A percentile compares a stretch with the other conserved stretches of the same genome.
Evolutionary conservation across 2,888 invertebrate species (phyloP).

Genomic region (Stenchaetothrips biformis): DNA sequence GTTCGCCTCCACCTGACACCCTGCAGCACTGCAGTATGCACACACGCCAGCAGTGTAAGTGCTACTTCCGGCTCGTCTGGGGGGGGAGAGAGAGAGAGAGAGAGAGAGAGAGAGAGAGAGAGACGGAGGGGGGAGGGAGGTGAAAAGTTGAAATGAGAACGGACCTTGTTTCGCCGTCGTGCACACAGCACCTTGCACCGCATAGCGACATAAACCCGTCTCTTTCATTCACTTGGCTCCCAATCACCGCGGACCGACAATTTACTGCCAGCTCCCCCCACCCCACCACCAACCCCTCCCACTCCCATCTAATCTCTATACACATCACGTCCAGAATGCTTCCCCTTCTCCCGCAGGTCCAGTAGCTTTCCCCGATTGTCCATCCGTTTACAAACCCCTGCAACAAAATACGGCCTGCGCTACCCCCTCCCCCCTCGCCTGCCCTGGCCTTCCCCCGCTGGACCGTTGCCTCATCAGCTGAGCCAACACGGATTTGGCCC

Average conservation of each 20-base stretch:
- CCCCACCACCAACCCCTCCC: background rate
- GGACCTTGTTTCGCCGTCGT: no score
- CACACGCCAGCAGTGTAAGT: no score
- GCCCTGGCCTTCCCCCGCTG: background rate
- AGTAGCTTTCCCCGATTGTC: slow-evolving; percentile 11
- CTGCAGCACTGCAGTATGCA: no score
- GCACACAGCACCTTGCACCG: no score
- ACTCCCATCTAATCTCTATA: slow-evolving; percentile 13
- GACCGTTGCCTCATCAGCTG: background rate
- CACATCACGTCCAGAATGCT: background rate
- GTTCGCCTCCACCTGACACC: no score
- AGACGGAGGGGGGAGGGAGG: slow-evolving; percentile 8
- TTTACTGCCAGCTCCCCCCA: background rate
- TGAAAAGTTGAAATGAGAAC: no score
- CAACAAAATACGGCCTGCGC: background rate
- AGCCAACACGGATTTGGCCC: slow-evolving; percentile 15
- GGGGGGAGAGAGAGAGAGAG: slow-evolving; percentile 28
- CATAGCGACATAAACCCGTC: slow-evolving; percentile 26
- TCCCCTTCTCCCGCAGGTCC: background rate
- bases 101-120: slow-evolving; percentile 18
- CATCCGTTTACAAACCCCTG: slow-evolving; percentile 11
- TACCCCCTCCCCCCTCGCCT: background rate
- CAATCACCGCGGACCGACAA: slow-evolving; percentile 7
- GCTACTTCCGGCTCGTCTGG: no score
- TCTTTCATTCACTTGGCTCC: background rate